These are phyloP conservation scores for Xestia xanthographa DNA, from an alignment of 2,888 invertebrate genomes.

Conservation along the genomic window DNA sequence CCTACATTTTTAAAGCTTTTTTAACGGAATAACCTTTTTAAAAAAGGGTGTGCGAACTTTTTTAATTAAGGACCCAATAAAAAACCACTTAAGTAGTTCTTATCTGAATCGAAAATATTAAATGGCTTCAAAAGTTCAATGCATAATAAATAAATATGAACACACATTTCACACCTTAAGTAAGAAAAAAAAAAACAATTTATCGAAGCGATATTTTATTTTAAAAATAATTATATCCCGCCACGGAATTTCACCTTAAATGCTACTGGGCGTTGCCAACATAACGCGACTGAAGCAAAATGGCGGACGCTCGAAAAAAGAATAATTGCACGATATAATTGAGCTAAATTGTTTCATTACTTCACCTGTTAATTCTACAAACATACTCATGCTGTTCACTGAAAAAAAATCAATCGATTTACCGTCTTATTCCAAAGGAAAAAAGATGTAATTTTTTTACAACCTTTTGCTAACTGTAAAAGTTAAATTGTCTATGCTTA, in stretches of 20 bases:
- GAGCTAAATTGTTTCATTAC: slow-evolving; percentile 84
- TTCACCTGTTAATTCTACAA: slow-evolving; percentile 75
- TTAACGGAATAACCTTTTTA: slow-evolving; percentile 23
- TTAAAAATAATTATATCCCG: slow-evolving; percentile 46
- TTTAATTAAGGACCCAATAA: slow-evolving; percentile 35
- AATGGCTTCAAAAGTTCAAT: slow-evolving; percentile 50
- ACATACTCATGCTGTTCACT: slow-evolving; percentile 41
- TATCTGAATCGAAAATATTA: slow-evolving; percentile 38
- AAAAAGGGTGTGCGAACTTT: slow-evolving; percentile 28
- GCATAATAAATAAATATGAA: slow-evolving; percentile 56
- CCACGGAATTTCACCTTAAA: slow-evolving; percentile 61
- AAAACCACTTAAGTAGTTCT: slow-evolving; percentile 25
- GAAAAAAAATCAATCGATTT: slow-evolving; percentile 48
- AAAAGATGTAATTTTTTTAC: slow-evolving; percentile 37
- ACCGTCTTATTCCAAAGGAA: slow-evolving; percentile 32
- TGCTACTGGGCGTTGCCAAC: slow-evolving; percentile 77
- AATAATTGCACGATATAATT: slow-evolving; percentile 81
- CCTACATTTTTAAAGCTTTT: slow-evolving; percentile 19
- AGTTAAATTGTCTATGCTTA: slow-evolving; percentile 40
- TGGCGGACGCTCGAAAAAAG: slow-evolving; percentile 80
- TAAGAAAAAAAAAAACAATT: slow-evolving; percentile 41
- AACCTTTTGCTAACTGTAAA: slow-evolving; percentile 29
- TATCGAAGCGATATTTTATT: slow-evolving; percentile 47
- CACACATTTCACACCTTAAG: slow-evolving; percentile 51
- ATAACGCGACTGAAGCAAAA: slow-evolving; percentile 74